Evolutionary conservation across 2,888 invertebrate species (phyloP).

Genomic region (Microctonus hyperodae): DNA sequence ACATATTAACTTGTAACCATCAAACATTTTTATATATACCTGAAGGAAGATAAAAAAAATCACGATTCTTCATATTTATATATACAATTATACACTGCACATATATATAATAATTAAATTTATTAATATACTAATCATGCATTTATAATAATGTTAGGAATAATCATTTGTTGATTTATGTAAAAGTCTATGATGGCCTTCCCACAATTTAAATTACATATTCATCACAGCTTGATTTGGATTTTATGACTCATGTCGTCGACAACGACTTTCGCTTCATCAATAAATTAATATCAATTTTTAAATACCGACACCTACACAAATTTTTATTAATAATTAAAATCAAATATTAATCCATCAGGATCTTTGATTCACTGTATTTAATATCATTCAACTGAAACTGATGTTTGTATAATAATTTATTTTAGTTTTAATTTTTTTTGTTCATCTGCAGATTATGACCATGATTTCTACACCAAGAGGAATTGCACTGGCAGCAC

Average conservation of each 20-base stretch:
- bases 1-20: slow-evolving; percentile 1
- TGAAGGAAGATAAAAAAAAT: too few species aligned
- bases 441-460: slow-evolving; percentile 49
- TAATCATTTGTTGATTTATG: background rate
- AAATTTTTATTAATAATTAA: background rate
- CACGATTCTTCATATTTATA: too few species aligned
- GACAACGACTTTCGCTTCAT: background rate
- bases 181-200: background rate
- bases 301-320: background rate
- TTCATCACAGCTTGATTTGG: slow-evolving; percentile 9
- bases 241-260: slow-evolving; percentile 4
- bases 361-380: background rate
- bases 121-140: background rate
- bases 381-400: too few species aligned
- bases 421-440: background rate
- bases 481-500: slow-evolving; percentile 55
- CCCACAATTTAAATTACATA: background rate
- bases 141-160: background rate
- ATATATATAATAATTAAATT: background rate
- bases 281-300: background rate
- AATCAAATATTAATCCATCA: background rate
- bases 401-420: background rate
- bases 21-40: background rate
- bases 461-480: slow-evolving; percentile 52
- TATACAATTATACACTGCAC: too few species aligned